phyloP scores from a whole-genome alignment of 1,140 invertebrate species.

The Hylaeus anthracinus region DNA sequence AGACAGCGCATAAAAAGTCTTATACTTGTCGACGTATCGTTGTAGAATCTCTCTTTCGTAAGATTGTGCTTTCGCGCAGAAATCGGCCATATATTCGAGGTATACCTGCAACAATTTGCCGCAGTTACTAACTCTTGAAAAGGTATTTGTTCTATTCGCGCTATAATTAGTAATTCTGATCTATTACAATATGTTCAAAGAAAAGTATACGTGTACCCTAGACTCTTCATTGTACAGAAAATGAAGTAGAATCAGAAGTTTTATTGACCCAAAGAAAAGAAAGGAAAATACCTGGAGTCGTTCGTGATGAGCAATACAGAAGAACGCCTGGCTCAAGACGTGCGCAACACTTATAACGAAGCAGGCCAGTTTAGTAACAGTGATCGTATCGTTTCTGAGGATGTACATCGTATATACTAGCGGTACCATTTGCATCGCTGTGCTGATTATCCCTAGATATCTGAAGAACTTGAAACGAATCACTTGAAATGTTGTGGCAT shows the following conservation, averaged over 20 bases:
- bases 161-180: too few species aligned
- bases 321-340: neutral
- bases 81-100: constrained; percentile 27
- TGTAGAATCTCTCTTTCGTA: constrained; percentile 17
- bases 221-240: too few species aligned
- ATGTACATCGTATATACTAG: constrained; percentile 2
- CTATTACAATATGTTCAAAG: too few species aligned
- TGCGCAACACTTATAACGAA: neutral
- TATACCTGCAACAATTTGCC: constrained; percentile 20
- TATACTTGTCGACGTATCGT: constrained; percentile 32
- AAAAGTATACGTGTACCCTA: too few species aligned
- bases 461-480: neutral
- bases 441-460: neutral
- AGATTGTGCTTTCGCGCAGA: constrained; percentile 7
- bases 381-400: neutral
- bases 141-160: too few species aligned
- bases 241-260: neutral
- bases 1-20: constrained; percentile 2
- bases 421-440: neutral
- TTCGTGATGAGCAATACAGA: constrained; percentile 1
- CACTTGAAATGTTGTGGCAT: constrained; percentile 1
- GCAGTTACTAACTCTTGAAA: too few species aligned
- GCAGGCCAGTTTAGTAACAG: neutral
- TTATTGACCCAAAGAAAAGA: neutral
- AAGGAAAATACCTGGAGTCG: constrained; percentile 19